Base-by-base conservation (phyloP, 2,113 vertebrate species). In the Plecotus auritus region DNA sequence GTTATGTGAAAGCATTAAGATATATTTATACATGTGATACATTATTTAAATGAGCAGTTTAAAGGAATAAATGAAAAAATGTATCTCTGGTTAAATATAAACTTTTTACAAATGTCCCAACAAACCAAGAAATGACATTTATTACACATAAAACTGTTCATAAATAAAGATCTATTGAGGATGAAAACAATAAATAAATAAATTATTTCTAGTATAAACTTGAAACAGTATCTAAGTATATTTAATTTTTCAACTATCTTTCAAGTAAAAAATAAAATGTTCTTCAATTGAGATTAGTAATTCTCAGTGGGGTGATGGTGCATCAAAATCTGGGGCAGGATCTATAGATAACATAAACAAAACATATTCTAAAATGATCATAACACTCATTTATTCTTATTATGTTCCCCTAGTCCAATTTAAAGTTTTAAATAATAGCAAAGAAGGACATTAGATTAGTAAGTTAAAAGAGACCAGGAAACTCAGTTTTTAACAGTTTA, bases 241-340 rank as follows among this genome's bases (percentile, higher is more conserved):
- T 93, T 85, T 40, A 80, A 10, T 1, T 83, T 91, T 85, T 82
- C 49, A 89, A 69, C 51, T 51, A 35, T 77, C 93, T 80, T 95
- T 87, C 61, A 72, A 96, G 82, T 86, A 30, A 85, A 90, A 84
- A 80, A 42, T n/a, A 2, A 67, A 84, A 73, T 40, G 26, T 23
- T 69, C 49, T 85, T 86, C 54, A 35, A 0, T 6, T 37, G 74
- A 73, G 54, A 73, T 54, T 30, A 49, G 16, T 64, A 37, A 90
- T 35, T 61, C 64, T 90, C 35, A 73, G 3, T 81, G 37, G 70
- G 28, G 14, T 40, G 22, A 49, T 8, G 5, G 32, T 78, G 5
- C 37, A n/a, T 74, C 40, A 49, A 35, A 85, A 28, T 61, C 72
- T 35, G 14, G 16, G 72, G 5, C 69, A 40, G 5, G 1, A 9